phyloP scores from a whole-genome alignment of 2,113 vertebrate genomes.

The Colossoma macropomum region DNA sequence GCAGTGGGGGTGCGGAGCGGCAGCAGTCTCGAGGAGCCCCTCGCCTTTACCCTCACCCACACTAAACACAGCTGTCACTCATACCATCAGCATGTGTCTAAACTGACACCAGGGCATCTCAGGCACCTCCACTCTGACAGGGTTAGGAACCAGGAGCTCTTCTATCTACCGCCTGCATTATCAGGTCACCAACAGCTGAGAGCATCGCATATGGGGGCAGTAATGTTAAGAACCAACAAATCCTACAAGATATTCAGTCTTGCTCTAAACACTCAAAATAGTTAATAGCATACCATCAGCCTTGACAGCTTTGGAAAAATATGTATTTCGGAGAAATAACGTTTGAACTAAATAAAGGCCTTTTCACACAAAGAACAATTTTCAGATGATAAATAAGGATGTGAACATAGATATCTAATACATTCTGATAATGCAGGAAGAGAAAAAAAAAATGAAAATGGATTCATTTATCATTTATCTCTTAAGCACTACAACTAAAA shows the following conservation, averaged over 20 bases:
- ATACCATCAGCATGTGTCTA: slow-evolving; percentile 6
- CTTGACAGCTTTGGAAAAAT: background rate
- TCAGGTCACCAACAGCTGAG: background rate
- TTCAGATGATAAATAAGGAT: too few relatives aligned
- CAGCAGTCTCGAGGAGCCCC: background rate
- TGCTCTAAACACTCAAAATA: background rate
- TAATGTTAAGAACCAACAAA: slow-evolving; percentile 5
- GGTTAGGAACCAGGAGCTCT: background rate
- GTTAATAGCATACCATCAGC: background rate
- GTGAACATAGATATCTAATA: too few relatives aligned
- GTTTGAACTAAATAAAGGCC: too few relatives aligned
- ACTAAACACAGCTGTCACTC: slow-evolving; percentile 37
- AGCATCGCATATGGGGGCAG: background rate
- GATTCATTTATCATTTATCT: too few relatives aligned
- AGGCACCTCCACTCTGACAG: background rate
- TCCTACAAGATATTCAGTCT: background rate
- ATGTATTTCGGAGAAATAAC: background rate
- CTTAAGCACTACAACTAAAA: too few relatives aligned
- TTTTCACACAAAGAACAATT: too few relatives aligned
- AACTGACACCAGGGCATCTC: slow-evolving; percentile 5
- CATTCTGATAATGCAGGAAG: too few relatives aligned
- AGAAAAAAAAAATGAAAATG: too few relatives aligned
- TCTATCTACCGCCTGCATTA: background rate
- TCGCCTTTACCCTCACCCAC: background rate
- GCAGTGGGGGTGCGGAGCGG: background rate